phyloP scores from a whole-genome alignment of 2,888 invertebrate species.

The Bombylius discolor region DNA sequence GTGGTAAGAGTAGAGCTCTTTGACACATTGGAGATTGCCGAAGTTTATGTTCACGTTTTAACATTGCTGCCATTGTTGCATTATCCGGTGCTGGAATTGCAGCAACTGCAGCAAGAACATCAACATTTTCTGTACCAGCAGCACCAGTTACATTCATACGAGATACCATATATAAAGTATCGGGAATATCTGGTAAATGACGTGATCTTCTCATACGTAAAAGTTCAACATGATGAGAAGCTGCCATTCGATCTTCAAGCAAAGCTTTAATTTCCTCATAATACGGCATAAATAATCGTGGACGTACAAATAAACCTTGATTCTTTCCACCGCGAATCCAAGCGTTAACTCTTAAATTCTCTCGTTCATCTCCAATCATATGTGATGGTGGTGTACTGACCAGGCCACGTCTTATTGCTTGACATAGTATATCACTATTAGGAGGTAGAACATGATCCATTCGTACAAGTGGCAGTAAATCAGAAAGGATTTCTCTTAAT shows the following conservation, averaged over 20 bases:
- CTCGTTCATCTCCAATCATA: conserved; percentile 62
- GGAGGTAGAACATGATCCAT: conserved; percentile 83
- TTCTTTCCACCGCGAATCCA: conserved; percentile 65
- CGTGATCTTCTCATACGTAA: conserved; percentile 56
- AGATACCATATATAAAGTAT: conserved; percentile 79
- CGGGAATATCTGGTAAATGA: conserved; percentile 74
- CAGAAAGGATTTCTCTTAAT: conserved; percentile 69
- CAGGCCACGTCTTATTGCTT: conserved; percentile 54
- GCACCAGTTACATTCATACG: conserved; percentile 27
- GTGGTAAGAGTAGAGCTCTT: conserved; percentile 59
- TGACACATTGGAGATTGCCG: conserved; percentile 66
- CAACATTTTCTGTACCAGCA: conserved; percentile 42
- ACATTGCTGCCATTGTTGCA: conserved; percentile 62
- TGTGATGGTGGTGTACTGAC: conserved; percentile 72
- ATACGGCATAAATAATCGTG: conserved; percentile 86
- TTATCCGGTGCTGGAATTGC: conserved; percentile 64
- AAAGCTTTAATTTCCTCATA: conserved; percentile 85
- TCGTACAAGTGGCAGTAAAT: conserved; percentile 70
- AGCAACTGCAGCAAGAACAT: conserved; percentile 50
- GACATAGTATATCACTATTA: conserved; percentile 62
- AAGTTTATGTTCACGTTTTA: conserved; percentile 73
- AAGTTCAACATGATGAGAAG: conserved; percentile 55
- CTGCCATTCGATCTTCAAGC: conserved; percentile 67
- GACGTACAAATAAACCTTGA: conserved; percentile 64
- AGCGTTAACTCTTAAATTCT: conserved; percentile 55